A percentile compares a stretch with the other conserved stretches of the same genome.
phyloP scores from a whole-genome alignment of 2,797 vertebrate genomes.

The Benthosema pterotum region DNA sequence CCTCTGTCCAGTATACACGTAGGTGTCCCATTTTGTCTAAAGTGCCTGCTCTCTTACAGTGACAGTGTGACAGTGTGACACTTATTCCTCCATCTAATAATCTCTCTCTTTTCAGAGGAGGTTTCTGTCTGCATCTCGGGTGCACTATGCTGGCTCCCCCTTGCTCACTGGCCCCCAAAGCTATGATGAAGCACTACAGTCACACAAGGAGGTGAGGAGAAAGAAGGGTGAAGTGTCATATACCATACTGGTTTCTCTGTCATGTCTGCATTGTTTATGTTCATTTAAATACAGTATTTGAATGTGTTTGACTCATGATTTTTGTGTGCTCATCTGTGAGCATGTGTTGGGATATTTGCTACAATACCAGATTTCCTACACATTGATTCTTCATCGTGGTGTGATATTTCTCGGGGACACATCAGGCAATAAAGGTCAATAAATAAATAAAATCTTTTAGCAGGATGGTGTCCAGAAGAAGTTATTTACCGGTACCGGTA shows the following conservation, averaged over 20 bases:
- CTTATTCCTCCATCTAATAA: background rate
- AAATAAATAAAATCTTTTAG: background rate
- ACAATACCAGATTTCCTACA: too few relatives aligned
- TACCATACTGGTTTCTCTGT: too few relatives aligned
- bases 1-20: slow-evolving; percentile 58
- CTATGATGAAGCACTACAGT: slow-evolving; percentile 34
- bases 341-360: too few relatives aligned
- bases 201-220: slow-evolving; percentile 65
- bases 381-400: too few relatives aligned
- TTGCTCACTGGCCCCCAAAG: slow-evolving; percentile 24
- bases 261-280: too few relatives aligned
- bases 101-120: slow-evolving; percentile 63
- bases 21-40: background rate
- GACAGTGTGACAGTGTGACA: too few relatives aligned
- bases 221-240: background rate
- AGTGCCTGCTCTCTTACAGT: background rate
- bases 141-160: slow-evolving; percentile 42
- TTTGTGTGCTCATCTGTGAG: too few relatives aligned
- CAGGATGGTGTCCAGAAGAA: slow-evolving; percentile 79
- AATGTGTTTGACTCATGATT: too few relatives aligned
- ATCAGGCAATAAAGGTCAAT: too few relatives aligned
- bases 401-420: too few relatives aligned
- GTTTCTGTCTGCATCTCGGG: slow-evolving; percentile 50
- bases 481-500: too few relatives aligned
- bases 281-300: too few relatives aligned